Conservation (phyloP, 2,888 invertebrate species). For the Phengaris arion region DNA sequence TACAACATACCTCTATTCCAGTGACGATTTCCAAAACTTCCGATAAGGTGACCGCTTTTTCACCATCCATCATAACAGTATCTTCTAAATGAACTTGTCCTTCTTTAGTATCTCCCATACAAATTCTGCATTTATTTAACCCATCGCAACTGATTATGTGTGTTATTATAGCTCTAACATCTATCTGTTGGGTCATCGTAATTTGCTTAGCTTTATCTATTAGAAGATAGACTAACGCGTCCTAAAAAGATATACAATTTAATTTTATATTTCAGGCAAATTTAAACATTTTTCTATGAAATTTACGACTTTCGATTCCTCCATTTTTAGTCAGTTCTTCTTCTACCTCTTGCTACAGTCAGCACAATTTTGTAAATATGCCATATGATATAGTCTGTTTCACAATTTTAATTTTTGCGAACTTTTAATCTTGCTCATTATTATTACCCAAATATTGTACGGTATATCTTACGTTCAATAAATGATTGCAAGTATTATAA, state of each 20-base stretch:
- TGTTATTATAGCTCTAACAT: conserved; percentile 69
- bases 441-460: too few relatives aligned
- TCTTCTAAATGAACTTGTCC: conserved; percentile 70
- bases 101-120: conserved; percentile 70
- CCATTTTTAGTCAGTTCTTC: conserved; percentile 10
- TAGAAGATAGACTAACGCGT: neutral
- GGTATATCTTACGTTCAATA: too few relatives aligned
- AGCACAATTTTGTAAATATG: too few relatives aligned
- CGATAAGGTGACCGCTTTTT: conserved; percentile 63
- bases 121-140: conserved; percentile 67
- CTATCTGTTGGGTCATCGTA: conserved; percentile 64
- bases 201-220: neutral
- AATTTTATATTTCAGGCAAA: neutral
- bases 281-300: neutral
- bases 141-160: conserved; percentile 72
- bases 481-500: too few relatives aligned
- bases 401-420: too few relatives aligned
- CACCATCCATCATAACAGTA: conserved; percentile 71
- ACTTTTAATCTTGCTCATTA: too few relatives aligned
- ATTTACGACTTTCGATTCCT: neutral
- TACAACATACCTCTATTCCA: conserved; percentile 59
- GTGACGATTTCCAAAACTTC: conserved; percentile 66
- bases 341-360: neutral
- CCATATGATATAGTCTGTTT: too few relatives aligned
- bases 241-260: neutral